These are phyloP conservation scores for Pyxicephalus adspersus DNA, from an alignment of 2,113 vertebrate species.

Conservation along the genomic window DNA sequence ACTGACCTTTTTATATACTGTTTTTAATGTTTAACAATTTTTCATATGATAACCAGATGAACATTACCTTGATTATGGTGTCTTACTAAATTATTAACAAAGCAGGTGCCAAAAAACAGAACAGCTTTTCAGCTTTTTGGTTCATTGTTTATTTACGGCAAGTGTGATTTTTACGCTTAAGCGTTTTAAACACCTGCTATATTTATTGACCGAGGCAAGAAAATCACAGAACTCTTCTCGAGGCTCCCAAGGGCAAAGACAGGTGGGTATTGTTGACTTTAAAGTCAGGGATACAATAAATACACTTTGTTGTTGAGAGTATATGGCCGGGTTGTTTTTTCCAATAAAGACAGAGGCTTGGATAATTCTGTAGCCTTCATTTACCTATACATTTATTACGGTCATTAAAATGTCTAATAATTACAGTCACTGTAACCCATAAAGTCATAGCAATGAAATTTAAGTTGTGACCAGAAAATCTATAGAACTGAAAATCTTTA, in stretches of 20 bases:
- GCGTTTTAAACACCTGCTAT: conserved; percentile 24
- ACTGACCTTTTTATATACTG: conserved; percentile 47
- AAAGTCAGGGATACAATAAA: not conserved
- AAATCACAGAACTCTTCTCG: conserved; percentile 15
- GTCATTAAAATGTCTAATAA: not conserved
- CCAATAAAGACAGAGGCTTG: not conserved
- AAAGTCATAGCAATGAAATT: conserved; percentile 35
- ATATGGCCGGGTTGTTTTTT: not conserved
- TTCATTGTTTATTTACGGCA: conserved; percentile 32
- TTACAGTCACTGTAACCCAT: conserved; percentile 29
- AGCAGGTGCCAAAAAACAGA: conserved; percentile 6
- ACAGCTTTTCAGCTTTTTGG: not conserved
- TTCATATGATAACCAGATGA: conserved; percentile 45
- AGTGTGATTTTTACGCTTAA: conserved; percentile 28
- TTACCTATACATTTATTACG: conserved; percentile 4
- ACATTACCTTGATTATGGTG: conserved; percentile 47
- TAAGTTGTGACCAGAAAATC: conserved; percentile 40
- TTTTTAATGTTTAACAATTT: conserved; percentile 41
- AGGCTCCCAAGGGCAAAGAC: conserved; percentile 14
- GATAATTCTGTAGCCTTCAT: not conserved
- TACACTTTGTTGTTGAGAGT: not conserved
- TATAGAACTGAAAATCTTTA: conserved; percentile 44
- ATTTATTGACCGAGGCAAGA: conserved; percentile 32
- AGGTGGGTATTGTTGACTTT: conserved; percentile 8
- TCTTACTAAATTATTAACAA: conserved; percentile 39